phyloP scores from a whole-genome alignment of 2,888 invertebrate species.

The Archaeoteleia sp. region DNA sequence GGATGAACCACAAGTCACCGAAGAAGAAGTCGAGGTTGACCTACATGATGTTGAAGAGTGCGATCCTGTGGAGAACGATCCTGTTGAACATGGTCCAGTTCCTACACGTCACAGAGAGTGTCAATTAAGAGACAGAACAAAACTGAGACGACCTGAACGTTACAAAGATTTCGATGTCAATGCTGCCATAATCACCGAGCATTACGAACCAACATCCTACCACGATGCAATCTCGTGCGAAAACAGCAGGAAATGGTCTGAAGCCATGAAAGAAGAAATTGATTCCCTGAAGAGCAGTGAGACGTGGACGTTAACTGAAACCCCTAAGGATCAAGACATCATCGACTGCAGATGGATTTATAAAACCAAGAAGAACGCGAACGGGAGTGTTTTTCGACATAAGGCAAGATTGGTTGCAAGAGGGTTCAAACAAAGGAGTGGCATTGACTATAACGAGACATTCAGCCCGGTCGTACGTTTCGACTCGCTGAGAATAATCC shows the following conservation, averaged over 20 bases:
- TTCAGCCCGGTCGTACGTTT: constrained; percentile 61
- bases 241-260: neutral
- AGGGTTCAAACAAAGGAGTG: constrained; percentile 56
- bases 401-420: constrained; percentile 62
- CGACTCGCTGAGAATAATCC: constrained; percentile 55
- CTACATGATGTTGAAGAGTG: too few relatives aligned
- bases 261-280: constrained; percentile 33
- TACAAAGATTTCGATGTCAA: neutral
- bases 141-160: neutral
- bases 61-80: too few relatives aligned
- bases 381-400: constrained; percentile 52
- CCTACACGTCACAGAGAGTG: too few relatives aligned
- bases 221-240: constrained; percentile 3
- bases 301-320: constrained; percentile 23
- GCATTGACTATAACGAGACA: constrained; percentile 62
- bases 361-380: constrained; percentile 46
- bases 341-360: constrained; percentile 16
- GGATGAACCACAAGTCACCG: too few relatives aligned
- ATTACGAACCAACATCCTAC: constrained; percentile 10
- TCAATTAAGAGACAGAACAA: neutral
- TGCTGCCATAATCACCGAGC: neutral
- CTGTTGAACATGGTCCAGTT: too few relatives aligned
- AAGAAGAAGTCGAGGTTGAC: too few relatives aligned
- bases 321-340: constrained; percentile 1
- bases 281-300: constrained; percentile 29